Evolutionary conservation across 2,888 invertebrate species (phyloP), one percentile per base, ranked within the genome.

Genomic region (Lissonota sp.): DNA sequence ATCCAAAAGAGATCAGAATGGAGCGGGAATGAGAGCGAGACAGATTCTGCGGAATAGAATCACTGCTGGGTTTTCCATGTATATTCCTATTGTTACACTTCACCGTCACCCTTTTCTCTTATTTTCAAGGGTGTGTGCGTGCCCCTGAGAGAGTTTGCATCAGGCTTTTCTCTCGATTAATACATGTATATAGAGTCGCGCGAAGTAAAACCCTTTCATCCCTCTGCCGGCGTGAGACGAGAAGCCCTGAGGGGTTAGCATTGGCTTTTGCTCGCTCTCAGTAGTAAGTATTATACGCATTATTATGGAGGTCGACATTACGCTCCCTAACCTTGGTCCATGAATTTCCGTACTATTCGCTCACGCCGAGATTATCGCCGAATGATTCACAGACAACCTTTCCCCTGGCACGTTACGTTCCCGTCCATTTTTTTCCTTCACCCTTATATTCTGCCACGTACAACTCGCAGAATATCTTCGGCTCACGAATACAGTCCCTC

Each of bases 11-110:
- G 69, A 67, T 44, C 46, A 55, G 67, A 26, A 26, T 26, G 26
- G 26, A 26, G 26, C 26, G 26, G 26, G 26, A 16, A 66, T 49
- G 55, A 63, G 73, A 69, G 67, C 44, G 51, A 40, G 57, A 64
- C 87, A 85, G 85, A 86, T 86, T 86, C 84, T 86, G 46, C 40
- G 86, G 71, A 86, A 87, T 88, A 91, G 89, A 91, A 91, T 91
- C 90, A 86, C 86, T 83, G 53, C 26, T 77, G 81, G 75, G 79
- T 79, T 49, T 40, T 26, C 58, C 26, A 26, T 26, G 26, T 26
- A 26, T 26, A 26, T 26, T 26, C 26, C 26, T 26, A 57, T 63
- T 66, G 71, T 70, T 58, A 55, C 64, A 51, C 1, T 26, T 71
- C 58, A 60, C 49, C 53, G 70, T 42, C 71, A 62, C 53, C 10